These are phyloP conservation scores for Drosophila bocki DNA, from an alignment of 1,140 invertebrate species.

Conservation along the genomic window DNA sequence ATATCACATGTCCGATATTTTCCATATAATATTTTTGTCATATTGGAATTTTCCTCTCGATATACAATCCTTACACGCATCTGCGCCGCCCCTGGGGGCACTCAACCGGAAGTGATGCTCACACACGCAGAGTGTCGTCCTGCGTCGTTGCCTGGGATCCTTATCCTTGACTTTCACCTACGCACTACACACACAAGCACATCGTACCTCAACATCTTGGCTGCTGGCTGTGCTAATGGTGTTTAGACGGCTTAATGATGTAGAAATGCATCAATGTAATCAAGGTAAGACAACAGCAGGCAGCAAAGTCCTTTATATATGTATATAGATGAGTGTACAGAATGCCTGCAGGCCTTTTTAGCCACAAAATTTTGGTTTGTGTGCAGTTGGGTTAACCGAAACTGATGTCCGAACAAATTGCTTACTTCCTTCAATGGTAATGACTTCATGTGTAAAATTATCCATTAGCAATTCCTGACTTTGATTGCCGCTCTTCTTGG, in stretches of 20 bases:
- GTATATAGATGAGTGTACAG: not conserved
- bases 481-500: slow-evolving; percentile 19
- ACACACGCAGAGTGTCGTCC: slow-evolving; percentile 30
- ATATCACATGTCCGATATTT: not conserved
- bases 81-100: slow-evolving; percentile 39
- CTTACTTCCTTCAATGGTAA: slow-evolving; percentile 52
- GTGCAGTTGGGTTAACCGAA: slow-evolving; percentile 55
- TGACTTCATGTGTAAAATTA: slow-evolving; percentile 24
- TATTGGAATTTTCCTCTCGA: not conserved
- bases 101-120: slow-evolving; percentile 73
- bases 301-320: not conserved
- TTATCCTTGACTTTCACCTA: slow-evolving; percentile 46
- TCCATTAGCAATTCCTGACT: slow-evolving; percentile 51
- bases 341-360: slow-evolving; percentile 6
- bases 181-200: slow-evolving; percentile 7
- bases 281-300: slow-evolving; percentile 59
- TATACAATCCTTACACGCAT: not conserved
- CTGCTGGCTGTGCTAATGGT: slow-evolving; percentile 59
- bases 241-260: slow-evolving; percentile 77
- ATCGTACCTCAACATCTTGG: slow-evolving; percentile 51
- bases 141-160: slow-evolving; percentile 17
- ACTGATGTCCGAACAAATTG: slow-evolving; percentile 57
- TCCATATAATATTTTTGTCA: not conserved
- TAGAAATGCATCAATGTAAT: slow-evolving; percentile 81
- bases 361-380: slow-evolving; percentile 17